Percentiles rank a stretch among this genome's conserved stretches.
Conservation (phyloP, 1,140 invertebrate species). For the Stenopsyche tienmushanensis region DNA sequence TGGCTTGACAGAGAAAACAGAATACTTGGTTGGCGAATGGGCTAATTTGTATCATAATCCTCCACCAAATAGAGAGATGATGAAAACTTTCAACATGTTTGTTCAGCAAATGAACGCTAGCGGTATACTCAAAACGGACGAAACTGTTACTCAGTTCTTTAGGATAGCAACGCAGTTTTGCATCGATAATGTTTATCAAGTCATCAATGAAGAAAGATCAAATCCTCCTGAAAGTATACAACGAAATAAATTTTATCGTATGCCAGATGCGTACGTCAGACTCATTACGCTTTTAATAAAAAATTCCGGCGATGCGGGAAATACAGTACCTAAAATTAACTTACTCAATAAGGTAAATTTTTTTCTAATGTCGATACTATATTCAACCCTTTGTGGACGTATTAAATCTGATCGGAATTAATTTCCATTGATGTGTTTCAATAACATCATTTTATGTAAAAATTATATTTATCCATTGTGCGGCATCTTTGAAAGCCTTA, state of each 20-base stretch:
- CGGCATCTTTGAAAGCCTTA: too few relatives aligned
- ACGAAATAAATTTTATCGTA: conserved; percentile 92
- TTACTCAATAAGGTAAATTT: conserved; percentile 85
- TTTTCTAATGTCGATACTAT: too few relatives aligned
- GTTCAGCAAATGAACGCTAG: conserved; percentile 96
- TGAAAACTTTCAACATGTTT: conserved; percentile 92
- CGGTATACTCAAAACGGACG: conserved; percentile 96
- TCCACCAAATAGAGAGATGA: conserved; percentile 74
- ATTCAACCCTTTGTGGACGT: too few relatives aligned
- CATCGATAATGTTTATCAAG: conserved; percentile 90
- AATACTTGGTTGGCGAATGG: conserved; percentile 93
- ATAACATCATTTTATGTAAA: too few relatives aligned
- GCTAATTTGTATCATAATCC: conserved; percentile 83
- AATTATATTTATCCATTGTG: too few relatives aligned
- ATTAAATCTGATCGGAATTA: too few relatives aligned
- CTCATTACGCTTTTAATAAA: conserved; percentile 95
- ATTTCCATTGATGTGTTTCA: too few relatives aligned
- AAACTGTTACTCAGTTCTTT: conserved; percentile 96
- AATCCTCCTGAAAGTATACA: conserved; percentile 58
- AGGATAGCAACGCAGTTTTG: conserved; percentile 95
- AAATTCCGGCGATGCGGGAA: conserved; percentile 85
- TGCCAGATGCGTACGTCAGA: conserved; percentile 92
- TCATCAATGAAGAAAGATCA: conserved; percentile 57
- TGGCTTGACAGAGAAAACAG: conserved; percentile 92
- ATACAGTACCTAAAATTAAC: conserved; percentile 93